These are phyloP conservation scores for Latrodectus hesperus DNA, from an alignment of 2,888 invertebrate species.

Conservation along the genomic window DNA sequence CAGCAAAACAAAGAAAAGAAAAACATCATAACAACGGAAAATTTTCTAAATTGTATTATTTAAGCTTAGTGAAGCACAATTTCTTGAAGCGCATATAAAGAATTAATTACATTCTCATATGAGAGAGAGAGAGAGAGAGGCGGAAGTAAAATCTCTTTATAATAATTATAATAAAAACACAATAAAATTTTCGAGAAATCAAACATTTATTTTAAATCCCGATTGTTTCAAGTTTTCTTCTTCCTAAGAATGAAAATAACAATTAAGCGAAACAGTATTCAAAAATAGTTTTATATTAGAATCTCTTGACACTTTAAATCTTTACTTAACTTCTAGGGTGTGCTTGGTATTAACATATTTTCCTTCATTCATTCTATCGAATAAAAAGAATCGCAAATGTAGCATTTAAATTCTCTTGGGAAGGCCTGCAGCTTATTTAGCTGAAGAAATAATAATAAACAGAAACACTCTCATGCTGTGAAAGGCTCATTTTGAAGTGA, in stretches of 20 bases:
- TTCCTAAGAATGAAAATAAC: background rate
- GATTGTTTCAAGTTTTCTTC: background rate
- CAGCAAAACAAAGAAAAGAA: too few relatives aligned
- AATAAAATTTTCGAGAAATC: background rate
- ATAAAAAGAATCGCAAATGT: background rate
- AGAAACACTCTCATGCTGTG: background rate
- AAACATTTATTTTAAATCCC: background rate
- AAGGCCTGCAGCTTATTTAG: conserved; percentile 23
- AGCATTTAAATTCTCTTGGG: conserved; percentile 18
- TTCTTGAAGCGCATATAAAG: too few relatives aligned
- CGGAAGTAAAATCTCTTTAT: too few relatives aligned
- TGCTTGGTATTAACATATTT: conserved; percentile 42
- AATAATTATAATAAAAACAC: background rate
- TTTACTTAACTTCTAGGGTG: conserved; percentile 5
- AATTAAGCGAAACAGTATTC: background rate
- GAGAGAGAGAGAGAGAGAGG: too few relatives aligned
- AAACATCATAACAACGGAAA: too few relatives aligned
- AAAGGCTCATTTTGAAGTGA: background rate
- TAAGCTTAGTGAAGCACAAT: too few relatives aligned
- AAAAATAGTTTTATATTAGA: background rate
- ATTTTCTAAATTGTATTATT: too few relatives aligned
- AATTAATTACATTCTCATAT: too few relatives aligned
- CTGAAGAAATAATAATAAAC: conserved; percentile 17
- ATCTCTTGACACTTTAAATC: conserved; percentile 34
- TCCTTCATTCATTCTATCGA: background rate